These are phyloP conservation scores for Ambastaia sidthimunki DNA, from an alignment of 2,797 vertebrate genomes.

Conservation along the genomic window DNA sequence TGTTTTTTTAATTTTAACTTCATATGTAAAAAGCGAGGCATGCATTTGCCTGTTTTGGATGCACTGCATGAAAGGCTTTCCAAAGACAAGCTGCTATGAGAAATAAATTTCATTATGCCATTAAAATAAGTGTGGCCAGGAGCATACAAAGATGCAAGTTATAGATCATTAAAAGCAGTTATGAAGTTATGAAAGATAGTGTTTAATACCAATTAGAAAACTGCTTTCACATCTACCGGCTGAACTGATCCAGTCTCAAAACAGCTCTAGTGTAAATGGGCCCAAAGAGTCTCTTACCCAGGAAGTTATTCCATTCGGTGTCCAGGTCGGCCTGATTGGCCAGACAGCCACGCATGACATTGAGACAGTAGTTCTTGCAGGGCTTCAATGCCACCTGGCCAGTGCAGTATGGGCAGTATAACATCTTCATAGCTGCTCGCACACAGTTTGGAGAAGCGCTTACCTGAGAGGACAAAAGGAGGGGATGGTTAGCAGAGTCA, in stretches of 20 bases:
- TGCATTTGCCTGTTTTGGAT: neutral
- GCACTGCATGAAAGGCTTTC: neutral
- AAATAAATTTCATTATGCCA: neutral
- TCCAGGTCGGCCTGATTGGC: constrained; percentile 96
- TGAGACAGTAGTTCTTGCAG: constrained; percentile 97
- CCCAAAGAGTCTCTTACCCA: constrained; percentile 81
- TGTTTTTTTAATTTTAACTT: neutral
- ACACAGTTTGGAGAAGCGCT: constrained; percentile 88
- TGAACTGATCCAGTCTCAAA: neutral
- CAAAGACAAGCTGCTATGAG: neutral
- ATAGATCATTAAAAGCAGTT: neutral
- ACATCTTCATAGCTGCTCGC: constrained; percentile 91
- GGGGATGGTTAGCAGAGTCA: constrained; percentile 21
- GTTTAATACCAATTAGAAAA: neutral
- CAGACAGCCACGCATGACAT: constrained; percentile 95
- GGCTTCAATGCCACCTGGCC: constrained; percentile 91
- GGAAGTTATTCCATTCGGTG: constrained; percentile 94
- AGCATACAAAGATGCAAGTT: neutral
- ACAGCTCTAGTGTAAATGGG: too few species aligned
- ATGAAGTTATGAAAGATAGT: neutral
- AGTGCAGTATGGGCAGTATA: constrained; percentile 93
- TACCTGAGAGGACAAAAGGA: constrained; percentile 77
- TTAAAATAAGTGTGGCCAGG: too few species aligned
- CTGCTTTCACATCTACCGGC: neutral
- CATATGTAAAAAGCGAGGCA: too few species aligned